phyloP scores from a whole-genome alignment of 2,888 invertebrate species.

The Callosobruchus maculatus region DNA sequence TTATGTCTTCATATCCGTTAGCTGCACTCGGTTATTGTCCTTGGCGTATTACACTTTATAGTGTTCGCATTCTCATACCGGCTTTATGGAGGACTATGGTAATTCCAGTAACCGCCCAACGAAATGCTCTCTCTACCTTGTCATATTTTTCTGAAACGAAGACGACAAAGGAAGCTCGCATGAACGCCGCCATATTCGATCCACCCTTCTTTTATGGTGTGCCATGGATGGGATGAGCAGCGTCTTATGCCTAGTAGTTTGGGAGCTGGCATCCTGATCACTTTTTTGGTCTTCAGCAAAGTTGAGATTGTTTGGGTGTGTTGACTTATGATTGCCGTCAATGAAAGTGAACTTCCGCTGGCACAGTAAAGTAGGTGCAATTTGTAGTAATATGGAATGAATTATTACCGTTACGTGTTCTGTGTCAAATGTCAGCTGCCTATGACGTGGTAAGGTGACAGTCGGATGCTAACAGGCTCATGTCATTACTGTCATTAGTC shows the following conservation, averaged over 20 bases:
- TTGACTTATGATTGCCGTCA: too few species aligned
- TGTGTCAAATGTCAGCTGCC: too few species aligned
- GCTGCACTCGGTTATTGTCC: constrained; percentile 44
- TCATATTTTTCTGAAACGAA: constrained; percentile 12
- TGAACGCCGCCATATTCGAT: background rate
- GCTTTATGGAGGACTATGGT: constrained; percentile 36
- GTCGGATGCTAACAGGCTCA: too few species aligned
- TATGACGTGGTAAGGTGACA: too few species aligned
- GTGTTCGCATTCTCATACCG: constrained; percentile 31
- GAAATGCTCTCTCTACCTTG: constrained; percentile 30
- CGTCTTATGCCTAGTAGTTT: background rate
- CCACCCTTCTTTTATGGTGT: background rate
- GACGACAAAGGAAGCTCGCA: background rate
- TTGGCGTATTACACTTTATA: constrained; percentile 43
- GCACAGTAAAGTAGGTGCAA: too few species aligned
- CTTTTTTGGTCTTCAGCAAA: too few species aligned
- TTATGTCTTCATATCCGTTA: constrained; percentile 48
- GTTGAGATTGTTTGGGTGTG: too few species aligned
- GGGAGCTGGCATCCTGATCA: too few species aligned
- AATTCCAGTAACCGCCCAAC: constrained; percentile 36
- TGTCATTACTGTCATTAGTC: too few species aligned
- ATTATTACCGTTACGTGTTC: too few species aligned
- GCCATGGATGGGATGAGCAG: background rate
- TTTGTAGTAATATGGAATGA: too few species aligned
- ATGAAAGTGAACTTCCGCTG: too few species aligned